Evolutionary conservation across 2,888 invertebrate species (phyloP), one percentile per base, ranked within the genome.

Genomic region (Tipula unca): DNA sequence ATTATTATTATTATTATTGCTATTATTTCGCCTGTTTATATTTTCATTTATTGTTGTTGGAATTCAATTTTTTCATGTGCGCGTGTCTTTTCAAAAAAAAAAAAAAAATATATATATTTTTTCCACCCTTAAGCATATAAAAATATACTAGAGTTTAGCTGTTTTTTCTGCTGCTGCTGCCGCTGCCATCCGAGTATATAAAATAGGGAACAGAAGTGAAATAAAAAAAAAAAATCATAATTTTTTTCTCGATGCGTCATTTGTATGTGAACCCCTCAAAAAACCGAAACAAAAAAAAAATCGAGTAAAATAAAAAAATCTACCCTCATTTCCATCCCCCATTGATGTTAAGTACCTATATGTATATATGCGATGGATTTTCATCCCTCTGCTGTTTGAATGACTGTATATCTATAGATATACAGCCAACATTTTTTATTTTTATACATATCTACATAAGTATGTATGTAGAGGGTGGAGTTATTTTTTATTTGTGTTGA

Each of bases 191-290:
- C 69, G 13, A 69, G 69, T 69, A 69, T 69, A 69, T 69, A 69
- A 69, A 69, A 69, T n/a, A 69, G 69, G 69, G 69, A 69, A 69
- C 69, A 69, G 69, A 25, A 69, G 69, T 69, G 25, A 69, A 69
- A 69, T 69, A 69, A 69, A 69, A 69, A 69, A 69, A 69, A 10
- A 6, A 25, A 25, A 10, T 20, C 10, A 69, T 10, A 10, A 10
- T 32, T 83, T 83, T 83, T 83, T 83, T 82, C 29, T 35, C 83
- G 83, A 83, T 83, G 83, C 83, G 83, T 83, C 83, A 83, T 83
- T 83, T 83, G 29, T 83, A 69, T 69, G 32, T n/a, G 83, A 83
- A 83, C 83, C 83, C 83, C 83, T 83, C 83, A 83, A 83, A 83
- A 82, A 82, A 39, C 39, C 39, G 10, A 39, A 29, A 82, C 29